phyloP scores from a whole-genome alignment of 2,113 vertebrate species.

The Coptodon rendalli region DNA sequence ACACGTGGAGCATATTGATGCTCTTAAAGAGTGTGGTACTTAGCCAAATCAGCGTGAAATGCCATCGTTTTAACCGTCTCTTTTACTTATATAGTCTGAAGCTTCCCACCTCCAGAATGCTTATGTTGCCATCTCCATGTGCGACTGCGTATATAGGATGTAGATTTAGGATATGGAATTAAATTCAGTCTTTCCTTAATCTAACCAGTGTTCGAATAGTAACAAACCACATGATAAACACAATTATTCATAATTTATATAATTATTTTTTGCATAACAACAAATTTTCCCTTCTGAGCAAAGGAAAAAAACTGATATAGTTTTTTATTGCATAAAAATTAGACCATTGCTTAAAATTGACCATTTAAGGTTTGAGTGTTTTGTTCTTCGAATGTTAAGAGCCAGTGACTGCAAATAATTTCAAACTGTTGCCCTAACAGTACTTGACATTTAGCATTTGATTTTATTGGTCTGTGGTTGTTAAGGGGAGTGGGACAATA shows the following conservation, averaged over 20 bases:
- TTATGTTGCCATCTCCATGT: conserved; percentile 18
- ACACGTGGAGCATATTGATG: neutral
- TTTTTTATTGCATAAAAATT: neutral
- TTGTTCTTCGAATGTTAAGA: neutral
- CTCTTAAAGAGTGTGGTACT: neutral
- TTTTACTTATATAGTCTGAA: conserved; percentile 46
- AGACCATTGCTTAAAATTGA: neutral
- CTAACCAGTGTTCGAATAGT: neutral
- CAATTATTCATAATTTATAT: neutral
- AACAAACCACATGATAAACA: neutral
- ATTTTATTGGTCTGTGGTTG: neutral
- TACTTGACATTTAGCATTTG: neutral
- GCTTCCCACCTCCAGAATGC: conserved; percentile 15
- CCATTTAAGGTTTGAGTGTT: neutral
- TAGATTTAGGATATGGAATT: neutral
- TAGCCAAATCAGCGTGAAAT: conserved; percentile 15
- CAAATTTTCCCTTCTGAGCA: neutral
- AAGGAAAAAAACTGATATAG: fast-evolving
- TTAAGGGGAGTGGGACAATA: neutral
- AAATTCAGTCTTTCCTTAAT: neutral
- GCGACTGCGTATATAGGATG: neutral
- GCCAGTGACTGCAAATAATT: neutral
- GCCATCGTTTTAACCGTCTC: conserved; percentile 29
- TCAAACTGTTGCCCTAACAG: neutral
- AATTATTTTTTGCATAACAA: fast-evolving